These are phyloP conservation scores for Isurus oxyrinchus DNA, from an alignment of 2,113 vertebrate species.

Conservation along the genomic window DNA sequence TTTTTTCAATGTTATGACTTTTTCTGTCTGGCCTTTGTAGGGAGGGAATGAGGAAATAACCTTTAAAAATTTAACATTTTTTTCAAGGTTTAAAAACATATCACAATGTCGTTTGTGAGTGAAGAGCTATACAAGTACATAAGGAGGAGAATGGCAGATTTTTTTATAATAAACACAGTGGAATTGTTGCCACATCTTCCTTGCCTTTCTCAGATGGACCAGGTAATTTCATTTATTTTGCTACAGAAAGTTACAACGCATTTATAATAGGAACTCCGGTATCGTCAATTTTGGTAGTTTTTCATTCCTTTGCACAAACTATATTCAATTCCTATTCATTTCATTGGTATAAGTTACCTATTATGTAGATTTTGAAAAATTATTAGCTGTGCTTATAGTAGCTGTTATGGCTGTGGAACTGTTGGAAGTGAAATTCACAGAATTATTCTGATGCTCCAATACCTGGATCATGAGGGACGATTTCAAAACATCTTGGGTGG, in stretches of 20 bases:
- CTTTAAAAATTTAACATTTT: background rate
- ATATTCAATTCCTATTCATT: background rate
- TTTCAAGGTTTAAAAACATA: constrained; percentile 13
- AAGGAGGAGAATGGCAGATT: fast-evolving
- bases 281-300: background rate
- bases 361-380: background rate
- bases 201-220: background rate
- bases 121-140: constrained; percentile 28
- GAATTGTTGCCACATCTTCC: constrained; percentile 36
- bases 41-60: background rate
- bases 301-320: background rate
- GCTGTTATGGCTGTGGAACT: background rate
- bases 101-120: constrained; percentile 36
- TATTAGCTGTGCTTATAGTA: background rate
- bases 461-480: background rate
- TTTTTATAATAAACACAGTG: background rate
- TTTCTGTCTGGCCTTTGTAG: background rate
- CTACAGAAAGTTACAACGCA: background rate
- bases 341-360: too few species aligned
- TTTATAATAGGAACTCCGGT: background rate
- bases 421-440: background rate
- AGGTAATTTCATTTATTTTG: constrained; percentile 37
- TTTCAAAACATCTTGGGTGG: background rate
- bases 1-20: background rate
- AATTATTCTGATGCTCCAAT: background rate